Percentiles rank a stretch among this genome's conserved stretches.
Evolutionary conservation across 2,113 vertebrate genomes (phyloP).

Genomic region (Embiotoca jacksoni): DNA sequence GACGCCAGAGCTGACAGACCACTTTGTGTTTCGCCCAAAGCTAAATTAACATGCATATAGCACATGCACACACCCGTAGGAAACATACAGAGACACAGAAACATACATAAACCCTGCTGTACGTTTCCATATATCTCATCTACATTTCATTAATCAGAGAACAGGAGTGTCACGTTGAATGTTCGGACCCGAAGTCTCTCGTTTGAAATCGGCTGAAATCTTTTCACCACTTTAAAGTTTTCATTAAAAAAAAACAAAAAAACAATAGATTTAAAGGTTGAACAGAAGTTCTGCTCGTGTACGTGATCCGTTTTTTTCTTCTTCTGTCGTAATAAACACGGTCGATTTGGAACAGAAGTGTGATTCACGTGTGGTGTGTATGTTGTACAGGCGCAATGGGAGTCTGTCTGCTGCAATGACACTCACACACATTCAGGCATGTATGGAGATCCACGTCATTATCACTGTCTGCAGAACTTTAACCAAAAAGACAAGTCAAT

Average conservation of each 20-base stretch:
- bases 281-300: too few relatives aligned
- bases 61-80: conserved; percentile 1
- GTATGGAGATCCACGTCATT: conserved; percentile 12
- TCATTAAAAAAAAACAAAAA: too few relatives aligned
- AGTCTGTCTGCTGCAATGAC: conserved; percentile 3
- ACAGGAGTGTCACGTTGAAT: background rate
- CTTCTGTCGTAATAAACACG: too few relatives aligned
- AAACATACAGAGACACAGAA: conserved; percentile 8
- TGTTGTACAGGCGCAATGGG: conserved; percentile 2
- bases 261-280: too few relatives aligned
- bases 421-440: conserved; percentile 10
- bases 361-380: too few relatives aligned
- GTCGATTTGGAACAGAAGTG: too few relatives aligned
- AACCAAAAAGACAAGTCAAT: conserved; percentile 3
- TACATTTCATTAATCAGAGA: conserved; percentile 23
- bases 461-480: conserved; percentile 11
- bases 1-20: conserved; percentile 70
- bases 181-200: too few relatives aligned
- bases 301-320: too few relatives aligned
- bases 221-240: too few relatives aligned
- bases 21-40: conserved; percentile 12
- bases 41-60: conserved; percentile 11
- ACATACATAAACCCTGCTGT: background rate
- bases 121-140: conserved; percentile 21
- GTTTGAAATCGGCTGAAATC: too few relatives aligned